A percentile compares a stretch with the other conserved stretches of the same genome.
These are phyloP conservation scores for Lipophrys pholis DNA, from an alignment of 2,113 vertebrate species.

Conservation along the genomic window DNA sequence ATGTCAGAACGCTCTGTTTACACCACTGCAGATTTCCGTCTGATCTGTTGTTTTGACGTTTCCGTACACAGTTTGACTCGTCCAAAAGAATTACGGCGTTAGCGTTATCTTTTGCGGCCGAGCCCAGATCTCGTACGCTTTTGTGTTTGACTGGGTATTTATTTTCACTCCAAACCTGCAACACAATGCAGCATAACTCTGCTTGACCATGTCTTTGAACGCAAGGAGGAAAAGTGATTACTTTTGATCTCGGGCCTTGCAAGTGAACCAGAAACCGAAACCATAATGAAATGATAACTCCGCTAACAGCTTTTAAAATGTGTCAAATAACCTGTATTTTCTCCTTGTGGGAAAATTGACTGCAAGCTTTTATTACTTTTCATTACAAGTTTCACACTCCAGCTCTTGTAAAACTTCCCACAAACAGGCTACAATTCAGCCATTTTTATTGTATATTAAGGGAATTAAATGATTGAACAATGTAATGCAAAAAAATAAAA, in stretches of 20 bases:
- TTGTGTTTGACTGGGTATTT: slow-evolving; percentile 25
- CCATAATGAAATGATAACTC: neutral
- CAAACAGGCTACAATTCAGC: too few species aligned
- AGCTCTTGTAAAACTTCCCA: neutral
- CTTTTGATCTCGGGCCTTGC: neutral
- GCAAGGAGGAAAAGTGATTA: neutral
- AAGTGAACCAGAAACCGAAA: slow-evolving; percentile 6
- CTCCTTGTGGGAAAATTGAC: neutral
- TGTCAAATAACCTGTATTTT: slow-evolving; percentile 6
- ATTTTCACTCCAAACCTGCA: slow-evolving; percentile 23
- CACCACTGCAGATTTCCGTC: slow-evolving; percentile 29
- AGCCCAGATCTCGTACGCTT: slow-evolving; percentile 18
- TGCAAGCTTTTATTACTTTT: neutral
- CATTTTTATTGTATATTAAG: too few species aligned
- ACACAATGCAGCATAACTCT: slow-evolving; percentile 10
- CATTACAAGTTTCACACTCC: neutral
- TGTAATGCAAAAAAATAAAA: too few species aligned
- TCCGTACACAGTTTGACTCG: slow-evolving; percentile 52
- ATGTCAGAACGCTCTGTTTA: slow-evolving; percentile 38
- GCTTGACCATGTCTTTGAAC: neutral
- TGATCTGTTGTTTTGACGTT: slow-evolving; percentile 62
- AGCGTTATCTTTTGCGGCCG: slow-evolving; percentile 33
- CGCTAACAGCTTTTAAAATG: neutral
- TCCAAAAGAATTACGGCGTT: slow-evolving; percentile 30
- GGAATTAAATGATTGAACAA: too few species aligned